A percentile compares a stretch with the other conserved stretches of the same genome.
Conservation (phyloP, 2,113 vertebrate genomes). For the Amblyornis subalaris region DNA sequence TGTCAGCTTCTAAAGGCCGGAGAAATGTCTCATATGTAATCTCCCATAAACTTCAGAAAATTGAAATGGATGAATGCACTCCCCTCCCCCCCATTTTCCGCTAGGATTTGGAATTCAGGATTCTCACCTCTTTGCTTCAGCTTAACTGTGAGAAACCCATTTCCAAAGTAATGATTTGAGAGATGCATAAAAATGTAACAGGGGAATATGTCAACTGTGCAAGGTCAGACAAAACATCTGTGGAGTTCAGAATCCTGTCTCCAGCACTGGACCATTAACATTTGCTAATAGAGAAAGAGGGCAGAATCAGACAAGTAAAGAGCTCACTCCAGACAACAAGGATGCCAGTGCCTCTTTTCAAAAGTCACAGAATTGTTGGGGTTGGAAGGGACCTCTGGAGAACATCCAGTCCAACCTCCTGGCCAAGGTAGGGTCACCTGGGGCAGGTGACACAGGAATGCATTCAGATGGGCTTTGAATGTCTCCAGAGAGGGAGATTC, state of each 20-base stretch:
- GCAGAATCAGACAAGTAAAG: background rate
- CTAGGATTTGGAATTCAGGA: background rate
- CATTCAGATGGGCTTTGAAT: background rate
- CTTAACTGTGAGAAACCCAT: background rate
- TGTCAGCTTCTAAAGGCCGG: background rate
- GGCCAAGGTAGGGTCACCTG: background rate
- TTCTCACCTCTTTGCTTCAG: background rate
- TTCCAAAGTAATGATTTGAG: background rate
- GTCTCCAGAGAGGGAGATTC: background rate
- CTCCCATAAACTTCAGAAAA: background rate
- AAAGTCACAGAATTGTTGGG: background rate
- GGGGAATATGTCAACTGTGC: background rate
- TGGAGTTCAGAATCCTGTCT: background rate
- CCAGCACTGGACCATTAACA: background rate
- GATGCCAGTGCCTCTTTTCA: background rate
- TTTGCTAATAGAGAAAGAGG: background rate
- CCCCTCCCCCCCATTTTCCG: background rate
- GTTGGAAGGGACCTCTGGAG: background rate
- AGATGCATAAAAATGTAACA: background rate
- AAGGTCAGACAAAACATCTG: background rate
- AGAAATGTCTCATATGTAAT: background rate
- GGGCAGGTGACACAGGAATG: background rate
- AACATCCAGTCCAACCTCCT: background rate
- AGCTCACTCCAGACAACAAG: background rate
- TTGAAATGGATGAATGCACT: background rate